Base-by-base conservation (phyloP, 2,797 vertebrate species). In the Hypotaenidia philippensis region DNA sequence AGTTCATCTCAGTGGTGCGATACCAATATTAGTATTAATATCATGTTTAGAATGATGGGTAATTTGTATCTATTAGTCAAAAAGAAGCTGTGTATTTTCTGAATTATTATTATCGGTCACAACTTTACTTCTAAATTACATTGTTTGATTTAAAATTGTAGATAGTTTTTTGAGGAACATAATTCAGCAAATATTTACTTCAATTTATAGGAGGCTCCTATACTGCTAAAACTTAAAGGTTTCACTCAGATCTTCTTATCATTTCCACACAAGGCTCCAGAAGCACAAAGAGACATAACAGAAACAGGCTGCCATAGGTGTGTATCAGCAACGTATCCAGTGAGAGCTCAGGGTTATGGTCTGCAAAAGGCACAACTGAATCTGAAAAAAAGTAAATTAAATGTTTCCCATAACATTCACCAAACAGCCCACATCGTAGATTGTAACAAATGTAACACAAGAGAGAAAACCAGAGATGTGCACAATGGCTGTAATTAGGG, bases 31-130 rank as follows among this genome's bases (percentile, higher is more conserved):
- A 95, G 40, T 95, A 97, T 96, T 96, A 97, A 86, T 92, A 96
- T 95, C 78, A 82, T 79, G 61, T 95, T 96, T 96, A 77, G 94
- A 95, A 88, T 95, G 80, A 96, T 32, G 32, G 45, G 65, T 90
- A 97, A 95, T 97, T 97, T 86, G 68, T 96, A 94, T 94, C 86
- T 96, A 84, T 96, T 97, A 97, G 57, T 95, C 32, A 95, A 93
- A 97, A 94, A 90, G 52, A 96, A 96, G 61, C 53, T 52, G 56
- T 61, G 59, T 85, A 77, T 91, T 96, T 97, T 96, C 74, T 71
- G 89, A 95, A 93, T 94, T 97, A 87, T 83, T 94, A 65, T 80
- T 96, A 70, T 89, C 72, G 83, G 93, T 32, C 84, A 94, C 38
- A 87, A 82, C 49, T 66, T 94, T 82, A 72, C 41, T 91, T 95